These are phyloP conservation scores for Halcyon badia DNA, from an alignment of 2,797 vertebrate genomes.

Conservation along the genomic window DNA sequence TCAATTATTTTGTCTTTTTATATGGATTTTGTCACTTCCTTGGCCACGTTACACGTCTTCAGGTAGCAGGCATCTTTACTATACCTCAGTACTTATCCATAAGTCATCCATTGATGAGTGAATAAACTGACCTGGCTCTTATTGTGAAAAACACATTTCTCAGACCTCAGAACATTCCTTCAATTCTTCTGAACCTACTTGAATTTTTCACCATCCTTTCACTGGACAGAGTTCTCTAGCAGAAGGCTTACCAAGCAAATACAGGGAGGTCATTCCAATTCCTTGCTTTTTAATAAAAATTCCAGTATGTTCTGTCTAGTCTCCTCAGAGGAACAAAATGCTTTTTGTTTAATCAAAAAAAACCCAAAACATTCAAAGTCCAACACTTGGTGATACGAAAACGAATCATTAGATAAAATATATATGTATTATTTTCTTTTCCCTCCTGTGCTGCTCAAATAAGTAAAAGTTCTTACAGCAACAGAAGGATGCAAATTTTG, in stretches of 20 bases:
- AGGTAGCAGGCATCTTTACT: background rate
- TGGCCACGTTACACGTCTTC: background rate
- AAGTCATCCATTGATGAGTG: background rate
- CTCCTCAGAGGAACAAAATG: background rate
- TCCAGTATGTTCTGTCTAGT: background rate
- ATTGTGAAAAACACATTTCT: background rate
- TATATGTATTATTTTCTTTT: background rate
- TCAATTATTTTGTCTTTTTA: background rate
- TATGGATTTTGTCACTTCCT: background rate
- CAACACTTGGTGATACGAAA: background rate
- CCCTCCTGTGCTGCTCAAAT: background rate
- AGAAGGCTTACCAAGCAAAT: background rate
- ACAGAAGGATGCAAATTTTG: background rate
- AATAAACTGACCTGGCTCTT: background rate
- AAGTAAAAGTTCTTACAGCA: background rate
- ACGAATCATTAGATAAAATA: background rate
- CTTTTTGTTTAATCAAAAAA: background rate
- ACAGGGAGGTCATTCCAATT: background rate
- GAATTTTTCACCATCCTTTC: background rate
- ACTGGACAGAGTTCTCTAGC: background rate
- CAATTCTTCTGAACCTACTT: background rate
- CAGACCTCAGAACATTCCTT: background rate
- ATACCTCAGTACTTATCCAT: background rate
- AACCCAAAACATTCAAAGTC: background rate
- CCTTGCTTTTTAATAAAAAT: background rate